phyloP scores from a whole-genome alignment of 2,113 vertebrate genomes.

The Ammodytes marinus region DNA sequence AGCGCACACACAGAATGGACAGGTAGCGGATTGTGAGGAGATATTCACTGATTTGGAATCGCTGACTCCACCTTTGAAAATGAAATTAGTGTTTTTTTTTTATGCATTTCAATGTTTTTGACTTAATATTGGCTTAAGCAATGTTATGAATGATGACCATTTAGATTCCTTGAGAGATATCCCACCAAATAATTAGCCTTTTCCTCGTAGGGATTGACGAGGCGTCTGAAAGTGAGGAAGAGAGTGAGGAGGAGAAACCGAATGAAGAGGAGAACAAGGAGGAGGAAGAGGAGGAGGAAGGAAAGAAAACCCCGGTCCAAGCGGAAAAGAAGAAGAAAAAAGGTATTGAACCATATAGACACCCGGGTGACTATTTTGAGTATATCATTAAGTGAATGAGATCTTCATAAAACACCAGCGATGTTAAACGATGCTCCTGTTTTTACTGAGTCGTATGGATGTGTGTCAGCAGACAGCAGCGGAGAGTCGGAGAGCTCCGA shows the following conservation, averaged over 20 bases:
- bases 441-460: neutral
- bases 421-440: neutral
- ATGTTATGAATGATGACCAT: neutral
- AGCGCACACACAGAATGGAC: no score
- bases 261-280: constrained; percentile 91
- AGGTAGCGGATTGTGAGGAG: no score
- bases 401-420: neutral
- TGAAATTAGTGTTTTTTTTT: neutral
- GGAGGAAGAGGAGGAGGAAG: constrained; percentile 93
- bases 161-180: neutral
- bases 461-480: constrained; percentile 88
- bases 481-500: constrained; percentile 93
- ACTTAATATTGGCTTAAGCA: neutral
- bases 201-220: constrained; percentile 88
- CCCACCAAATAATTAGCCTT: neutral
- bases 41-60: no score
- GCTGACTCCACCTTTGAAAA: no score
- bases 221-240: constrained; percentile 91
- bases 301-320: constrained; percentile 89
- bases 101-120: neutral
- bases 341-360: constrained; percentile 70
- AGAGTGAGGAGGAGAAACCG: constrained; percentile 93
- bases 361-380: neutral
- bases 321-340: constrained; percentile 91
- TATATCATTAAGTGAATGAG: neutral